Conservation (phyloP, 2,888 invertebrate genomes). For the Baronia brevicornis region DNA sequence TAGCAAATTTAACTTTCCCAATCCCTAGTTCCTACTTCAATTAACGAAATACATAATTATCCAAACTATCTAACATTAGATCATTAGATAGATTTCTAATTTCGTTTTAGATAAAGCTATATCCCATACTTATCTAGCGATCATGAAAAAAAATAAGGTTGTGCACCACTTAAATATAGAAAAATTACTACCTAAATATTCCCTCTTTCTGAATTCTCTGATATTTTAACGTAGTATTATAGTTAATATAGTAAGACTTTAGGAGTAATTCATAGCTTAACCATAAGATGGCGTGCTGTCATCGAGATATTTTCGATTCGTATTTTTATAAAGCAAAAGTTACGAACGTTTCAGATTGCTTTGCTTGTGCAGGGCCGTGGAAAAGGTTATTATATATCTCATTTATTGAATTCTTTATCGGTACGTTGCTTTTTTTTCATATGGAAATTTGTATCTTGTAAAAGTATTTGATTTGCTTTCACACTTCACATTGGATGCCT, state of each 20-base stretch:
- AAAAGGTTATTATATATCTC: conserved; percentile 33
- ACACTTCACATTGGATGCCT: not conserved
- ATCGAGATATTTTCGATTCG: conserved; percentile 74
- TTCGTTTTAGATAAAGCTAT: conserved; percentile 59
- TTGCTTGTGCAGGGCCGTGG: conserved; percentile 71
- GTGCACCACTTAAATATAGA: conserved; percentile 73
- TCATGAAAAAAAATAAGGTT: conserved; percentile 74
- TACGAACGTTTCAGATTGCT: conserved; percentile 69
- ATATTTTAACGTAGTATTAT: conserved; percentile 70
- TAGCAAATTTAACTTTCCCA: conserved; percentile 33
- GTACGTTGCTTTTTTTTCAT: too few relatives aligned
- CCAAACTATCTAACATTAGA: conserved; percentile 46
- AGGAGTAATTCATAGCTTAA: conserved; percentile 69
- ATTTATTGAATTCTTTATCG: conserved; percentile 21
- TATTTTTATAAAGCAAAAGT: conserved; percentile 75
- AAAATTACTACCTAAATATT: conserved; percentile 64
- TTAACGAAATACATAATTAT: conserved; percentile 40
- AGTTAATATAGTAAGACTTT: conserved; percentile 62
- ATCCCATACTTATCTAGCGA: conserved; percentile 69
- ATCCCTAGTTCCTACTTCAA: conserved; percentile 63
- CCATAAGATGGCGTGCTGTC: conserved; percentile 64
- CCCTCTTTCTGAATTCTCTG: conserved; percentile 74
- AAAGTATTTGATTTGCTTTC: conserved; percentile 1
- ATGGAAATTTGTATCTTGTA: not conserved
- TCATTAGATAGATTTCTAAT: conserved; percentile 49